Evolutionary conservation across 1,140 invertebrate genomes (phyloP).

Genomic region (Drosophila micromelanica): DNA sequence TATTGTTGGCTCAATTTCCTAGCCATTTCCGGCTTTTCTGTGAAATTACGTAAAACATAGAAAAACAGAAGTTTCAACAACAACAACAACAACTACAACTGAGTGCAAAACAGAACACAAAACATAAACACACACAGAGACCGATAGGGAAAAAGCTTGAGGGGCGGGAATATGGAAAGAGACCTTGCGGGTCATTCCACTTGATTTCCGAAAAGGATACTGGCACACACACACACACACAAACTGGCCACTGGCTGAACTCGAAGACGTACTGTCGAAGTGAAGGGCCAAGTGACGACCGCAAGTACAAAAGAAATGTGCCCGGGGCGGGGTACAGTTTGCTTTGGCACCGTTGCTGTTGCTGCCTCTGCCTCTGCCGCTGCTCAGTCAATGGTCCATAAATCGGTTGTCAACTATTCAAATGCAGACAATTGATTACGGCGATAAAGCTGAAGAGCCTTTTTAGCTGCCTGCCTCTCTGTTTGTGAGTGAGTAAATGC

Average conservation of each 20-base stretch:
- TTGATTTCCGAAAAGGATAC: constrained; percentile 83
- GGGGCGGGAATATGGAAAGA: neutral
- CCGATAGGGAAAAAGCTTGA: constrained; percentile 17
- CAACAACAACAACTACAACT: constrained; percentile 9
- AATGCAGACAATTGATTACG: constrained; percentile 83
- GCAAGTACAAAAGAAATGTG: constrained; percentile 80
- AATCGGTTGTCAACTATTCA: constrained; percentile 83
- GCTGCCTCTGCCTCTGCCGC: constrained; percentile 38
- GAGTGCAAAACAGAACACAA: constrained; percentile 20
- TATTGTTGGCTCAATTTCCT: constrained; percentile 83
- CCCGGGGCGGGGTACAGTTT: constrained; percentile 34
- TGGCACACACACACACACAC: constrained; percentile 46
- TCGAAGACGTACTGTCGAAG: constrained; percentile 26
- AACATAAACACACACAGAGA: constrained; percentile 3
- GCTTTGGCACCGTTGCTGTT: constrained; percentile 15
- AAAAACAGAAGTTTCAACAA: constrained; percentile 74
- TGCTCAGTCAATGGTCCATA: constrained; percentile 80
- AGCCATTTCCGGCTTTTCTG: constrained; percentile 76
- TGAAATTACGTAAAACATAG: constrained; percentile 82
- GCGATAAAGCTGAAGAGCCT: constrained; percentile 81
- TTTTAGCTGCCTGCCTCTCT: constrained; percentile 42
- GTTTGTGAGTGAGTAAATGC: constrained; percentile 14
- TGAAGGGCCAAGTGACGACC: constrained; percentile 35
- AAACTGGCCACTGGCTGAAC: constrained; percentile 13
- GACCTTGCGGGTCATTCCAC: constrained; percentile 75